A percentile compares a stretch with the other conserved stretches of the same genome.
Conservation (phyloP, 1,140 invertebrate genomes). For the Papilio glaucus region DNA sequence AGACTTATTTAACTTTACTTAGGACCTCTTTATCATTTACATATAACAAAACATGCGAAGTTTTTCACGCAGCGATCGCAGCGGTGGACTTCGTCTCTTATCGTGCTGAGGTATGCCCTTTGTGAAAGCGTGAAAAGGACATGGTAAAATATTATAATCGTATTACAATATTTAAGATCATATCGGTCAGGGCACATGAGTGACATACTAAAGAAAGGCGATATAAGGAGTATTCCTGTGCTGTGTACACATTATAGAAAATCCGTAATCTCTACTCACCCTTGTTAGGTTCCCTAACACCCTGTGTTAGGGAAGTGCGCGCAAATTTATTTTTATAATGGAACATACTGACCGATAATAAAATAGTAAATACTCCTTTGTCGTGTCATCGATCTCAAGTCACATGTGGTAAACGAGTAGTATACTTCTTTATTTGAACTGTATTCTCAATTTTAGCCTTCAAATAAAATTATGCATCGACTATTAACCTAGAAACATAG, state of each 20-base stretch:
- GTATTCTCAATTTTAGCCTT: not conserved
- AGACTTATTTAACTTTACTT: conserved; percentile 4
- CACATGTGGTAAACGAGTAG: not conserved
- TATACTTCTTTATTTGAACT: not conserved
- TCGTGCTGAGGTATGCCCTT: conserved; percentile 11
- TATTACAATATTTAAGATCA: not conserved
- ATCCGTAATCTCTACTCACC: no score
- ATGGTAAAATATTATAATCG: not conserved
- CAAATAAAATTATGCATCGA: not conserved
- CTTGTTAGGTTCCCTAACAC: no score
- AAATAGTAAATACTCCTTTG: no score
- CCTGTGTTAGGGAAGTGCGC: no score
- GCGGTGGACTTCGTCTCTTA: conserved; percentile 1
- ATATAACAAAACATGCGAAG: conserved; percentile 9
- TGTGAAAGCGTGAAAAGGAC: not conserved
- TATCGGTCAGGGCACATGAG: no score
- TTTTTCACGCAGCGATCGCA: conserved; percentile 25
- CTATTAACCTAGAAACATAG: not conserved
- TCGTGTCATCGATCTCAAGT: not conserved
- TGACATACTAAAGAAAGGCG: no score
- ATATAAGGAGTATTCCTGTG: no score
- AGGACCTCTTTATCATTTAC: not conserved
- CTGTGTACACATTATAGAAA: no score
- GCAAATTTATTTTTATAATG: no score
- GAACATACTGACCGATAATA: no score